Base-by-base conservation (phyloP, 2,797 vertebrate species). In the Peromyscus attwateri region DNA sequence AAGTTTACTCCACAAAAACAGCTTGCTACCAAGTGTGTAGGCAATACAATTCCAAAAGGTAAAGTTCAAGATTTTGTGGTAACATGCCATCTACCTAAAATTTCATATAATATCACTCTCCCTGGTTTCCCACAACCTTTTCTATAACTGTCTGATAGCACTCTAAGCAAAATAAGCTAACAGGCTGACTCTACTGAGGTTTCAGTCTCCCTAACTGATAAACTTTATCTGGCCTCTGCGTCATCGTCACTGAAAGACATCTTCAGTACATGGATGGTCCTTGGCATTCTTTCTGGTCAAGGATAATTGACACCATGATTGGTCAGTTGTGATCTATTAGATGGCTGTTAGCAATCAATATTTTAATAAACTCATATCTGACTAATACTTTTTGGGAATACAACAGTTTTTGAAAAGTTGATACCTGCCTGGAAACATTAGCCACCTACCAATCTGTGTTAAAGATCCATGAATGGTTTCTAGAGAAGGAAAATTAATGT, bases 391-490 rank as follows among this genome's bases (percentile, higher is more conserved):
- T 70, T 40, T 85, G 85, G 83, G 70, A 13, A 91, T 8, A 71
- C 19, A 40, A 87, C 40, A 77, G 64, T 84, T 95, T 95, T 91
- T 95, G 83, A 92, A 91, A 95, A 60, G 81, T 93, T 91, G 94
- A 80, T 81, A 96, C 75, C 25, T n/a, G 34, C 52, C 75, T 49
- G 75, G 80, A 91, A 96, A 60, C 81, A 57, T 40, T 37, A 91
- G 57, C 27, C 57, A 81, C 76, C 52, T 92, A 40, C 66, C 37
- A 90, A 82, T 43, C 62, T 60, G 19, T 85, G 31, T 70, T 64
- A 92, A 92, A 87, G 34, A 82, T 6, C 5, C 43, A 52, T 17
- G 21, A 81, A 88, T 34, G 25, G 40, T 76, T 94, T 95, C 83
- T 89, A 71, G 55, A 95, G 80, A 89, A 89, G 91, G 46, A 71